Evolutionary conservation across 2,888 invertebrate genomes (phyloP).

Genomic region (Xestia rhomboidea): DNA sequence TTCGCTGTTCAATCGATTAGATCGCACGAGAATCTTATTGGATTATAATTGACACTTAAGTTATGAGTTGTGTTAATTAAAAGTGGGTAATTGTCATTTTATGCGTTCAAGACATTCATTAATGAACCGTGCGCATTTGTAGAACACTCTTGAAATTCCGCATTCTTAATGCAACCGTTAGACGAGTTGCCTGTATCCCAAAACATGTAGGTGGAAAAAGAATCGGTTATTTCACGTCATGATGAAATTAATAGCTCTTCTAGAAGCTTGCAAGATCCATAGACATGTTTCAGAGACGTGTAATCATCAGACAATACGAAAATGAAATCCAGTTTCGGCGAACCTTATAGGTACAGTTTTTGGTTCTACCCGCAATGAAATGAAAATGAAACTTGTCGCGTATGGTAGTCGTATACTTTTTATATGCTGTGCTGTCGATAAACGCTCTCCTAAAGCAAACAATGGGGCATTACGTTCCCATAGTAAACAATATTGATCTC

Average conservation of each 20-base stretch:
- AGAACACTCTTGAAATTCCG: conserved; percentile 50
- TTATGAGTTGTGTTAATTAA: conserved; percentile 58
- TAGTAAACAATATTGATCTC: conserved; percentile 80
- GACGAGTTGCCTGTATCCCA: conserved; percentile 29
- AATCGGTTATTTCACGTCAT: conserved; percentile 22
- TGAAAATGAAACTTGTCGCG: conserved; percentile 63
- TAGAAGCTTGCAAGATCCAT: not conserved
- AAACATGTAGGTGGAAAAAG: conserved; percentile 18
- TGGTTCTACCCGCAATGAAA: conserved; percentile 32
- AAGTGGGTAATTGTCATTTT: conserved; percentile 52
- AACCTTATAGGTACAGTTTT: not conserved
- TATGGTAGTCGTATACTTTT: conserved; percentile 44
- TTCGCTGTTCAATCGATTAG: conserved; percentile 75
- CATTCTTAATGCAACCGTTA: conserved; percentile 47
- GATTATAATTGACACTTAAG: conserved; percentile 74
- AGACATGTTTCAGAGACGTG: conserved; percentile 8
- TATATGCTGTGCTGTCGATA: conserved; percentile 46
- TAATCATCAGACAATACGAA: conserved; percentile 5
- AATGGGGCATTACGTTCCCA: conserved; percentile 81
- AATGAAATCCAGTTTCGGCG: conserved; percentile 30
- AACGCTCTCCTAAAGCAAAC: conserved; percentile 66
- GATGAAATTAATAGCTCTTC: conserved; percentile 7
- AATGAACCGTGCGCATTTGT: conserved; percentile 46
- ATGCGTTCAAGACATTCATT: conserved; percentile 54
- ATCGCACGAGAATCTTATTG: conserved; percentile 81